A percentile compares a stretch with the other conserved stretches of the same genome.
These are phyloP conservation scores for Pseudorasbora parva DNA, from an alignment of 2,113 vertebrate genomes.

Conservation along the genomic window DNA sequence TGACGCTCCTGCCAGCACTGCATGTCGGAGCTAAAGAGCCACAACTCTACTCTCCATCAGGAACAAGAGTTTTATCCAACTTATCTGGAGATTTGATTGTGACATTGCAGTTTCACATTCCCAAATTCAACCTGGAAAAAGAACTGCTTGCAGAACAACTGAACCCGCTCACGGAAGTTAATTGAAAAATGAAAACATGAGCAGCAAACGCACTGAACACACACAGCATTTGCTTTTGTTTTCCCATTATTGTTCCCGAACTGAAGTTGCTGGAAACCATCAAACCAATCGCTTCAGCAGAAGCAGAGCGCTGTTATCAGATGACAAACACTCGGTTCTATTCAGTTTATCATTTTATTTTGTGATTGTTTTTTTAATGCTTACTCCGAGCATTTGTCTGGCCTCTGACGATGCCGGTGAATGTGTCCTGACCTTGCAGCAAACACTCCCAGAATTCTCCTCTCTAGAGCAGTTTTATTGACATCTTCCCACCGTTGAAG, in stretches of 20 bases:
- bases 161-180: background rate
- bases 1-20: slow-evolving; percentile 30
- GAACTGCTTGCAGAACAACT: background rate
- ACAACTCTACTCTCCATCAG: background rate
- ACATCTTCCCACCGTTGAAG: too few species aligned
- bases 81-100: background rate
- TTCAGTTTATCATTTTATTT: background rate
- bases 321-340: background rate
- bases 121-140: background rate
- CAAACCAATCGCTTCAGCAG: background rate
- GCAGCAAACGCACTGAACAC: background rate
- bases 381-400: background rate
- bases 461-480: too few species aligned
- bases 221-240: background rate
- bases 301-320: background rate
- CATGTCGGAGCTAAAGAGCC: slow-evolving; percentile 11
- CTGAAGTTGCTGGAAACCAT: background rate
- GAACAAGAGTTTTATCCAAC: slow-evolving; percentile 7
- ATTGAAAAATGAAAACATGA: background rate
- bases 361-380: background rate
- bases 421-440: slow-evolving; percentile 40
- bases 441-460: background rate
- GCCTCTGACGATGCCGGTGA: background rate
- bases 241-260: background rate
- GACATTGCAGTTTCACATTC: background rate